Evolutionary conservation across 1,140 invertebrate species (phyloP).

Genomic region (Camponotus floridanus): DNA sequence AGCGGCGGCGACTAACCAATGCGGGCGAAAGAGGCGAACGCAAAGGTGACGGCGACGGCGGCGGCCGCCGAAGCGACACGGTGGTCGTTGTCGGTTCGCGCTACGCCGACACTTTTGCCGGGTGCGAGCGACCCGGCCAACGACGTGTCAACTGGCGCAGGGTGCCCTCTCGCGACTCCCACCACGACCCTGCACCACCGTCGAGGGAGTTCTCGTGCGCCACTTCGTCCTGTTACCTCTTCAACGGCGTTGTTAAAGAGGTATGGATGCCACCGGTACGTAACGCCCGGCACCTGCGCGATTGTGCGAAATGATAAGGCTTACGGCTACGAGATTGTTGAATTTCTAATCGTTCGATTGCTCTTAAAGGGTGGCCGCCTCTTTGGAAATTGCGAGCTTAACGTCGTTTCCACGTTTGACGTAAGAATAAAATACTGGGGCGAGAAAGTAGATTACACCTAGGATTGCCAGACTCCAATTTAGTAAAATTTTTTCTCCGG

Average conservation of each 20-base stretch:
- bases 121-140: conserved; percentile 79
- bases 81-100: conserved; percentile 82
- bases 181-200: conserved; percentile 28
- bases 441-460: neutral
- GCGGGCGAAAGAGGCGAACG: conserved; percentile 68
- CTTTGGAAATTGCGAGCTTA: neutral
- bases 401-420: neutral
- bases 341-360: conserved; percentile 25
- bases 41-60: conserved; percentile 67
- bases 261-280: neutral
- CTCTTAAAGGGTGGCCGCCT: neutral
- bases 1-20: conserved; percentile 60
- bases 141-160: conserved; percentile 70
- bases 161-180: conserved; percentile 62
- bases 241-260: conserved; percentile 30
- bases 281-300: conserved; percentile 24
- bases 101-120: conserved; percentile 80
- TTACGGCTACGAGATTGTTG: neutral
- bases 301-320: neutral
- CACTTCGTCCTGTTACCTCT: conserved; percentile 23
- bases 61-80: conserved; percentile 78
- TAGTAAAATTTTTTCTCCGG: no score
- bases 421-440: neutral
- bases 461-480: no score
- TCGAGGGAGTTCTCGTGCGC: conserved; percentile 4